phyloP scores from a whole-genome alignment of 2,113 vertebrate genomes.

The Toxostoma redivivum region DNA sequence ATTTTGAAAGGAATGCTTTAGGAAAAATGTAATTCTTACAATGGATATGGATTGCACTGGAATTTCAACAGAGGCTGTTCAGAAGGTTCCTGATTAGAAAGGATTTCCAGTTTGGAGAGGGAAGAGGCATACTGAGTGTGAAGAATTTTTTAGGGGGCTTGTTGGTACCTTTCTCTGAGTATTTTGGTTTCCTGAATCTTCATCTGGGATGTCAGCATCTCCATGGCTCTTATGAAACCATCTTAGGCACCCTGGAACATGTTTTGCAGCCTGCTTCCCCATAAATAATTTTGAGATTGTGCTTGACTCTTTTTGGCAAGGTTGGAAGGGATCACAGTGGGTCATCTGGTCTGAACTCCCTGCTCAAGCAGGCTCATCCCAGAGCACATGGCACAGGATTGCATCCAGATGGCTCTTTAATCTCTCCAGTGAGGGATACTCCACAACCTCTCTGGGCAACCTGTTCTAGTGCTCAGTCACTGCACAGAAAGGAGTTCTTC shows the following conservation, averaged over 20 bases:
- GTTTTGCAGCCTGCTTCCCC: not conserved
- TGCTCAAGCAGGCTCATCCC: not conserved
- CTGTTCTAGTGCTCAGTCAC: not conserved
- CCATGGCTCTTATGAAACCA: not conserved
- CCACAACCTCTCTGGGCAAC: not conserved
- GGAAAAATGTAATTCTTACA: not conserved
- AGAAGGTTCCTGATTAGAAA: not conserved
- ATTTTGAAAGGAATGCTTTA: not conserved
- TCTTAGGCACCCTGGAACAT: not conserved
- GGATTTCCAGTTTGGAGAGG: not conserved
- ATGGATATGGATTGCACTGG: not conserved
- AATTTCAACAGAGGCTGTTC: not conserved
- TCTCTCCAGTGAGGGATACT: not conserved
- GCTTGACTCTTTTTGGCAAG: not conserved
- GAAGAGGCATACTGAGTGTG: not conserved
- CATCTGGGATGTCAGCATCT: not conserved
- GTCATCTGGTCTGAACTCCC: not conserved
- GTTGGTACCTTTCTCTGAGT: not conserved
- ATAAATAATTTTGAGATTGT: not conserved
- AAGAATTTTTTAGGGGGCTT: not conserved
- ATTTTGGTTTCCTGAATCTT: not conserved
- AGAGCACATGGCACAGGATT: not conserved
- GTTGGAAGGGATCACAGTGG: not conserved
- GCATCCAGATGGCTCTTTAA: not conserved
- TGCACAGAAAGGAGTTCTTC: not conserved